Percentiles rank a stretch among this genome's conserved stretches.
These are phyloP conservation scores for Rhagium mordax DNA, from an alignment of 2,888 invertebrate species.

Conservation along the genomic window DNA sequence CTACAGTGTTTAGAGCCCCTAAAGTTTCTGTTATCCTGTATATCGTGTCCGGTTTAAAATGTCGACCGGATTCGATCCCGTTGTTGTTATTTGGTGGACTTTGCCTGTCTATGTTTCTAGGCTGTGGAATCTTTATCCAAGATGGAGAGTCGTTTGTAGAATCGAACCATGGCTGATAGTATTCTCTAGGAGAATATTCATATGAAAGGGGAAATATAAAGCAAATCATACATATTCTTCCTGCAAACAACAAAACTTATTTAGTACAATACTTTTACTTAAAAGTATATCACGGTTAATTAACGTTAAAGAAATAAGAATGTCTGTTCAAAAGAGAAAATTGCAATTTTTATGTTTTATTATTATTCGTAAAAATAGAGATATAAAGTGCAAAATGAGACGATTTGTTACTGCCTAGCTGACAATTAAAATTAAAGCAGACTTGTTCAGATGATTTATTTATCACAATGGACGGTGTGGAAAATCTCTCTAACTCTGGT, in stretches of 20 bases:
- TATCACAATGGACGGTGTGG: neutral
- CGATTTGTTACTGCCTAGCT: neutral
- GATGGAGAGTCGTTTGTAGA: conserved; percentile 48
- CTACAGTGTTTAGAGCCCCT: conserved; percentile 89
- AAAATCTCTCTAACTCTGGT: neutral
- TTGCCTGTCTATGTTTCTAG: conserved; percentile 46
- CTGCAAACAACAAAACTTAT: conserved; percentile 50
- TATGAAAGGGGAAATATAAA: conserved; percentile 53
- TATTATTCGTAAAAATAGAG: neutral
- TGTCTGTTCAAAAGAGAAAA: neutral
- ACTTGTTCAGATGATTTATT: neutral
- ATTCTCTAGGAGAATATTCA: conserved; percentile 51
- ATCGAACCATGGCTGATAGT: conserved; percentile 58
- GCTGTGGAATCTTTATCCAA: conserved; percentile 61
- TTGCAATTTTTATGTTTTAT: neutral
- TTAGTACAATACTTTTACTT: neutral
- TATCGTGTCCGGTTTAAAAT: conserved; percentile 69
- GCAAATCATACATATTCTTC: conserved; percentile 55
- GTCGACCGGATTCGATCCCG: conserved; percentile 61
- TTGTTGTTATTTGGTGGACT: conserved; percentile 39
- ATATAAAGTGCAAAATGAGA: neutral
- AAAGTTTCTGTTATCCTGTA: conserved; percentile 75
- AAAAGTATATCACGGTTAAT: neutral
- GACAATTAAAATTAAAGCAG: neutral
- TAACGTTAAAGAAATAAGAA: neutral